Evolutionary conservation across 2,888 invertebrate genomes (phyloP), one percentile per base, ranked within the genome.

Genomic region (Cybosia mesomella): DNA sequence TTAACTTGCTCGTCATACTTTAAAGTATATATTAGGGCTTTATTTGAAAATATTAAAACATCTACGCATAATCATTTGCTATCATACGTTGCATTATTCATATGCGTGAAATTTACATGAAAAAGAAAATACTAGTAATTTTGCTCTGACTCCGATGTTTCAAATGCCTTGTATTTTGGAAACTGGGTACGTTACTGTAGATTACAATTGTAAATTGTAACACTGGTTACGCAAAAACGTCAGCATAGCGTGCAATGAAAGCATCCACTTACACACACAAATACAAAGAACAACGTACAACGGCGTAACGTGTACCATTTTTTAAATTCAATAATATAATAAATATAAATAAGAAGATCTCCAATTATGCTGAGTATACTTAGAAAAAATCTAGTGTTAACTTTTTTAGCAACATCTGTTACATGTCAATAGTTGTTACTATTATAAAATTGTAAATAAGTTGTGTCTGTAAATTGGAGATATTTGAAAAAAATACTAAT

Each of bases 21-120:
- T 58, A 58, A 58, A n/a, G 21, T 2, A 49, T 49, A 22, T 21
- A 36, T 34, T 36, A 22, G 58, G 21, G 21, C 21, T 59, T 36
- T 59, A 21, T 22, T 21, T 36, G 13, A 59, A 22, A 22, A 59
- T 15, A 58, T 58, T 34, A 21, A 13, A 58, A 58, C 34, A 22
- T 36, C 7, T 34, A 36, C 36, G 58, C 22, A 21, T 34, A 59
- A 36, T 22, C 8, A 21, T 59, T 59, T 21, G 22, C 15, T 36
- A 11, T 58, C 21, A n/a, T 36, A 13, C 15, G 21, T 58, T 58
- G 22, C 58, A 36, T 36, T 59, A 59, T 36, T 59, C 58, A 36
- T 59, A 36, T 7, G 21, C 15, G 15, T 34, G 2, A 34, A 59
- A 59, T 59, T 34, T 15, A 36, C 36, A 36, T 22, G 36, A 21